Percentiles rank a stretch among this genome's conserved stretches.
phyloP scores from a whole-genome alignment of 2,797 vertebrate genomes.

The Strix occidentalis region DNA sequence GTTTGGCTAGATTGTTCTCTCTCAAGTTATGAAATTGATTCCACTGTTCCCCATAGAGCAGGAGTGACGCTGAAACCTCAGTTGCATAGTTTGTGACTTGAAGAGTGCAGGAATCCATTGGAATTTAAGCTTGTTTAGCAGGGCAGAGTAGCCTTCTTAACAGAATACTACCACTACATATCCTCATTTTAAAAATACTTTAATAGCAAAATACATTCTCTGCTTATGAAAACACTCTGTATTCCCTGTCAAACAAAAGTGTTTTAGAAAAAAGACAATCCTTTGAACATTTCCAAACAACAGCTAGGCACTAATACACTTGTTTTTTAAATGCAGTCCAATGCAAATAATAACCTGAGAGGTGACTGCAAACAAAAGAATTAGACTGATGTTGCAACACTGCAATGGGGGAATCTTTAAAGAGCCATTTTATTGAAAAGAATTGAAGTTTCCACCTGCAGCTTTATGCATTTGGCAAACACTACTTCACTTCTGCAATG shows the following conservation, averaged over 20 bases:
- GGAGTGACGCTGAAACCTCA: not conserved
- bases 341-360: not conserved
- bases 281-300: not conserved
- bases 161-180: not conserved
- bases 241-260: not conserved
- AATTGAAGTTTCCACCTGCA: slow-evolving; percentile 24
- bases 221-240: not conserved
- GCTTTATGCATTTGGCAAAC: slow-evolving; percentile 8
- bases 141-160: not conserved
- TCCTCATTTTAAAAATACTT: not conserved
- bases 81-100: not conserved
- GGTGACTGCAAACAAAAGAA: not conserved
- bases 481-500: slow-evolving; percentile 21
- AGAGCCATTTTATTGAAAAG: not conserved
- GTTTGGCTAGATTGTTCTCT: not conserved
- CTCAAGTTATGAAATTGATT: not conserved
- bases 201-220: not conserved
- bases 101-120: not conserved
- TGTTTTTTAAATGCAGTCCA: not conserved
- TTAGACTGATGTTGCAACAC: not conserved
- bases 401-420: not conserved
- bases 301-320: not conserved
- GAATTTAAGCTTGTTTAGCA: not conserved
- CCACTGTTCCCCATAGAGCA: not conserved
- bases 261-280: not conserved